Evolutionary conservation across 2,888 invertebrate species (phyloP), one percentile per base, ranked within the genome.

Genomic region (Cinara cedri): DNA sequence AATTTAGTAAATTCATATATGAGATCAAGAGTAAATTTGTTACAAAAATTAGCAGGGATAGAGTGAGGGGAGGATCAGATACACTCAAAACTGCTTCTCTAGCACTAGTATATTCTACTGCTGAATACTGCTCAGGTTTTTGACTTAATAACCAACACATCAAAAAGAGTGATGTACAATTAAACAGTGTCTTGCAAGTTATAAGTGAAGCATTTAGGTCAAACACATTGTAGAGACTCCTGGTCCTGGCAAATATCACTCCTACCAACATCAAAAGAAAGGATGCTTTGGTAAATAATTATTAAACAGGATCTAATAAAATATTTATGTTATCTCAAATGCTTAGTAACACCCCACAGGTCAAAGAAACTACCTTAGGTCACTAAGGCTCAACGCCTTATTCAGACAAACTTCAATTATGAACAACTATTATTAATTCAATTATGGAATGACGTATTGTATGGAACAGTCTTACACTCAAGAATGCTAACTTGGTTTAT

Each of bases 121-220:
- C 62, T 62, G 62, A 62, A 62, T 62, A 62, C 34, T 62, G 34
- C n/a, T 62, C 62, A 62, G 62, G 16, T 34, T 26, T 62, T 26
- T 62, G 34, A 16, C 62, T 34, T 62, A 62, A 62, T n/a, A 62
- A 3, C n/a, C 3, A 26, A 34, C 13, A 34, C 8, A 14, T n/a
- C 34, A 62, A 62, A 16, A 34, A 62, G n/a, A n/a, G n/a, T n/a
- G n/a, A n/a, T n/a, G n/a, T n/a, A n/a, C n/a, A n/a, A n/a, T n/a
- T n/a, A n/a, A 34, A 62, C 14, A 19, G 57, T 57, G 13, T 57
- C 57, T 19, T 57, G 57, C 57, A 21, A 24, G 19, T 57, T 19
- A 57, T 57, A 3, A 57, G 19, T 57, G 57, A 21, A 24, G 57
- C 19, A 13, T 24, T 57, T 19, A 19, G 3, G n/a, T 57, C 24